Evolutionary conservation across 2,888 invertebrate genomes (phyloP).

Genomic region (Rhagonycha lutea): DNA sequence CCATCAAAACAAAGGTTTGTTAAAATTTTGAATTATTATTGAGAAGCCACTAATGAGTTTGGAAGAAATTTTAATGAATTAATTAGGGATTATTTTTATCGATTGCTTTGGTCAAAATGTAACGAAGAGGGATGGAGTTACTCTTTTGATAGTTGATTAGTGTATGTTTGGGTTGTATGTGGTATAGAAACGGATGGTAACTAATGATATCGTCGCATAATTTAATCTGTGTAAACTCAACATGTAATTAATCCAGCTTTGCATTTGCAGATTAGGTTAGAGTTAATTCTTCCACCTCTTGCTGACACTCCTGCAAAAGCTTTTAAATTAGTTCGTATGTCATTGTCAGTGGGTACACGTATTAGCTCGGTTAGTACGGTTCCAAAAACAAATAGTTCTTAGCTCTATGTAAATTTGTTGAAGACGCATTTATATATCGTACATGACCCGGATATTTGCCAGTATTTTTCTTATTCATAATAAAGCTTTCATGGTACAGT

Average conservation of each 20-base stretch:
- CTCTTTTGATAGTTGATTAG: background rate
- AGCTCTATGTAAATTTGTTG: conserved; percentile 27
- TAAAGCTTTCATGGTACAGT: conserved; percentile 21
- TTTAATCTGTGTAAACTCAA: conserved; percentile 15
- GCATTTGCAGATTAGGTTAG: conserved; percentile 20
- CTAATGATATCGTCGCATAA: conserved; percentile 13
- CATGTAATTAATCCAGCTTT: conserved; percentile 20
- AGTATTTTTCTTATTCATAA: conserved; percentile 25
- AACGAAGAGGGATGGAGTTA: background rate
- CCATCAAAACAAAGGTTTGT: background rate
- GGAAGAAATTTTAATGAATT: background rate
- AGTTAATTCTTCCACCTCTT: conserved; percentile 16
- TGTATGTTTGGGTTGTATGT: background rate
- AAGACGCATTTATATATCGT: conserved; percentile 31
- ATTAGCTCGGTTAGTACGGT: conserved; percentile 27
- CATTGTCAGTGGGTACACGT: conserved; percentile 38
- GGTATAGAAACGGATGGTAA: conserved; percentile 1
- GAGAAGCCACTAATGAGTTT: background rate
- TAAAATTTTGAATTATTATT: background rate
- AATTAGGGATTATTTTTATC: background rate
- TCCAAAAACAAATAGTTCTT: conserved; percentile 29
- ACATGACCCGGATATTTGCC: conserved; percentile 26
- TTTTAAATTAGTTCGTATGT: conserved; percentile 38
- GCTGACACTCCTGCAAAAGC: conserved; percentile 16
- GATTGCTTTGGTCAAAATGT: background rate